These are phyloP conservation scores for Dioctria rufipes DNA, from an alignment of 2,888 invertebrate species.

Conservation along the genomic window DNA sequence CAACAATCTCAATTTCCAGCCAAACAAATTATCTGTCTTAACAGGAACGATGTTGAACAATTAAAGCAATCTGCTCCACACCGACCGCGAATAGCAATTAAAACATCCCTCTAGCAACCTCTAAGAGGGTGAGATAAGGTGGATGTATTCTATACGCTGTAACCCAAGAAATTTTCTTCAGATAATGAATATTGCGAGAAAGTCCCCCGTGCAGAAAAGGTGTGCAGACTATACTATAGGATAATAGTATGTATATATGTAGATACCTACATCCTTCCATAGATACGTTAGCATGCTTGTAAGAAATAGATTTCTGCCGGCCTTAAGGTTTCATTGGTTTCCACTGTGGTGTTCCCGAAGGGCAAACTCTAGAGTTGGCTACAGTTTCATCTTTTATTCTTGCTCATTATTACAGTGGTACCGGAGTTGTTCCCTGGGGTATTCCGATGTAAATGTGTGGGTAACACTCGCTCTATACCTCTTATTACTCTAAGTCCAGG, in stretches of 20 bases:
- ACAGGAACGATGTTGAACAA: slow-evolving; percentile 60
- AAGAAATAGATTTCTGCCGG: slow-evolving; percentile 48
- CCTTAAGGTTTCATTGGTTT: slow-evolving; percentile 49
- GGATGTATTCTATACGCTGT: neutral
- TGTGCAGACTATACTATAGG: neutral
- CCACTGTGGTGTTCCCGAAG: slow-evolving; percentile 42
- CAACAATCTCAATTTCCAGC: slow-evolving; percentile 49
- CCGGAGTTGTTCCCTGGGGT: slow-evolving; percentile 43
- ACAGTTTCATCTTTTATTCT: slow-evolving; percentile 55
- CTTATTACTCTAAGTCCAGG: slow-evolving; percentile 37
- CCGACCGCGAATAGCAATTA: slow-evolving; percentile 60
- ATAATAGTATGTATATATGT: too few relatives aligned
- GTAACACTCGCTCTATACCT: slow-evolving; percentile 20
- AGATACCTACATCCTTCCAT: slow-evolving; percentile 13
- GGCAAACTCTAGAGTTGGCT: slow-evolving; percentile 41
- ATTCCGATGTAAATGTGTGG: slow-evolving; percentile 45
- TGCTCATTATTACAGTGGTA: slow-evolving; percentile 51
- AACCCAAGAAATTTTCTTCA: slow-evolving; percentile 15
- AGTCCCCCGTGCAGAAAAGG: slow-evolving; percentile 33
- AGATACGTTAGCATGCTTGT: neutral
- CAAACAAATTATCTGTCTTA: slow-evolving; percentile 60
- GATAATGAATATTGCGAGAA: slow-evolving; percentile 30
- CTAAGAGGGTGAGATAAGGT: slow-evolving; percentile 47
- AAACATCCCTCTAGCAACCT: slow-evolving; percentile 51
- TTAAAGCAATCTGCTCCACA: slow-evolving; percentile 60